These are phyloP conservation scores for Hyperopisus bebe DNA, from an alignment of 2,113 vertebrate genomes.

Conservation along the genomic window DNA sequence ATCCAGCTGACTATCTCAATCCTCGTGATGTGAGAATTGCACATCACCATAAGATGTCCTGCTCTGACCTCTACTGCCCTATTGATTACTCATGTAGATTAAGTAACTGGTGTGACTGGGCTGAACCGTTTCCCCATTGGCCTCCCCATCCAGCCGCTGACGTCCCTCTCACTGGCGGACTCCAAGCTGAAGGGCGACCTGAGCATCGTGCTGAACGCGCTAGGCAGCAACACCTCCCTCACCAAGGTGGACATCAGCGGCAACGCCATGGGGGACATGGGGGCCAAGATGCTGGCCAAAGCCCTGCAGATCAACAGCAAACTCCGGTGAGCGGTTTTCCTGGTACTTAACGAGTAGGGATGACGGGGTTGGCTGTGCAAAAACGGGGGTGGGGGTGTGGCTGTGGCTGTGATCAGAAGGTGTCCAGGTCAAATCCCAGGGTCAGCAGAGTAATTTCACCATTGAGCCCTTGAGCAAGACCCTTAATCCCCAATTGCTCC, in stretches of 20 bases:
- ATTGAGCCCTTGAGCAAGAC: background rate
- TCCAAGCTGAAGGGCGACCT: conserved; percentile 90
- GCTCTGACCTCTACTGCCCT: background rate
- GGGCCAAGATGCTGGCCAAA: conserved; percentile 95
- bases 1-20: background rate
- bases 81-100: background rate
- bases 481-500: background rate
- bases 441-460: background rate
- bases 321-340: conserved; percentile 67
- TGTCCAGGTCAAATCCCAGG: background rate
- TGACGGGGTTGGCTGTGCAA: background rate
- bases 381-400: background rate
- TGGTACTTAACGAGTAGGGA: background rate
- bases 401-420: background rate
- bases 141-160: conserved; percentile 69
- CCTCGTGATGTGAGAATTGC: background rate
- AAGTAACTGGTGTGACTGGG: background rate
- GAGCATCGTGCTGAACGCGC: conserved; percentile 87
- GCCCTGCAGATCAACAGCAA: conserved; percentile 97
- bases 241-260: conserved; percentile 92
- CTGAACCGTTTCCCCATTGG: background rate
- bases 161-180: conserved; percentile 89
- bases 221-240: conserved; percentile 91
- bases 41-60: background rate
- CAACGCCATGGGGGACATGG: conserved; percentile 96